These are phyloP conservation scores for Marmota flaviventris DNA, from an alignment of 2,113 vertebrate species.

Conservation along the genomic window DNA sequence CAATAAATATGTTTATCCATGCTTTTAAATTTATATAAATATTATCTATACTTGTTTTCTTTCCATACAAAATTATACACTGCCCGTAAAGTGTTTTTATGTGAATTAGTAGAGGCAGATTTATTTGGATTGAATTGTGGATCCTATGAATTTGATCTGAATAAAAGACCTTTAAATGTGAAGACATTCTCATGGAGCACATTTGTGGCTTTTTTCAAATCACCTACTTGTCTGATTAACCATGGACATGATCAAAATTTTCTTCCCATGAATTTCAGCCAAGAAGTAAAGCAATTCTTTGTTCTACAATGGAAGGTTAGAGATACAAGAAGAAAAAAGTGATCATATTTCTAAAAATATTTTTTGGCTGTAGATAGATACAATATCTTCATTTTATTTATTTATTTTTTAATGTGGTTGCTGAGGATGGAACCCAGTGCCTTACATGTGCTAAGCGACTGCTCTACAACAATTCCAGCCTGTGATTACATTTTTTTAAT, in stretches of 20 bases:
- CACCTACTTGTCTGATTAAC: not conserved
- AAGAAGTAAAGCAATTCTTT: not conserved
- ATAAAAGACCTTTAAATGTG: conserved; percentile 16
- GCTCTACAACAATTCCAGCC: too few species aligned
- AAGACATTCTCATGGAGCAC: not conserved
- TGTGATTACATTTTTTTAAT: not conserved
- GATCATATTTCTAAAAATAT: not conserved
- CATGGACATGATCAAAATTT: conserved; percentile 25
- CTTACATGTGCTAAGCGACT: too few species aligned
- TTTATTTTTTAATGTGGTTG: too few species aligned
- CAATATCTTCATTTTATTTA: too few species aligned
- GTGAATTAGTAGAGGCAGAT: not conserved
- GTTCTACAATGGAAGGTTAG: not conserved
- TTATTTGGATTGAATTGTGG: conserved; percentile 23
- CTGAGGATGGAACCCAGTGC: too few species aligned
- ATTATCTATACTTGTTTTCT: not conserved
- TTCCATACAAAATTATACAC: not conserved
- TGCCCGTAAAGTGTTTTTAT: not conserved
- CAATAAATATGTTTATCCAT: not conserved
- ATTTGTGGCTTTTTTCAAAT: not conserved
- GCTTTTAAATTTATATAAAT: not conserved
- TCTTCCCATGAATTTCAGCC: not conserved
- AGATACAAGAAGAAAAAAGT: not conserved
- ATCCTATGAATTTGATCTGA: conserved; percentile 18
- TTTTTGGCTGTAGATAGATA: too few species aligned